These are phyloP conservation scores for Lepisosteus oculatus DNA, from an alignment of 2,113 vertebrate genomes.

Conservation along the genomic window DNA sequence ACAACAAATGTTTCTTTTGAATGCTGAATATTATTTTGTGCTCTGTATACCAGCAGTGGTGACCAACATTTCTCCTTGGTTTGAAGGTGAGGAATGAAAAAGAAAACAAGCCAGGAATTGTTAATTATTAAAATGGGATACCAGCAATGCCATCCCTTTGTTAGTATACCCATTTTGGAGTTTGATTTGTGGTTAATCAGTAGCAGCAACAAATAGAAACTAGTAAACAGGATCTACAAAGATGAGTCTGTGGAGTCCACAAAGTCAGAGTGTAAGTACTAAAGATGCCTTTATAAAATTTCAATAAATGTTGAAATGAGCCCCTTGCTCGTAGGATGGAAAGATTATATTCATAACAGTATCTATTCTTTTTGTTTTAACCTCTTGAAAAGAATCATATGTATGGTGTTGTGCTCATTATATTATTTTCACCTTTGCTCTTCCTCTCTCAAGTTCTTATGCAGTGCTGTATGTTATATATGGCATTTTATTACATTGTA, in stretches of 20 bases:
- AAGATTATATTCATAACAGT: too few species aligned
- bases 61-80: slow-evolving; percentile 23
- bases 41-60: slow-evolving; percentile 24
- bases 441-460: too few species aligned
- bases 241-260: slow-evolving; percentile 18
- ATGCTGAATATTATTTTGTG: slow-evolving; percentile 51
- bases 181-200: slow-evolving; percentile 76
- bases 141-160: slow-evolving; percentile 15
- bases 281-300: neutral
- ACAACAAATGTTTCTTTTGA: slow-evolving; percentile 50
- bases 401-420: too few species aligned
- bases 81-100: neutral
- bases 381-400: too few species aligned
- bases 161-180: slow-evolving; percentile 34
- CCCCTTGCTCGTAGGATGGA: too few species aligned
- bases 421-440: too few species aligned
- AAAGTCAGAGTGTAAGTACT: slow-evolving; percentile 45
- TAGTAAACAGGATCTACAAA: slow-evolving; percentile 52
- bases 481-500: too few species aligned
- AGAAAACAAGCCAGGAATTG: slow-evolving; percentile 15
- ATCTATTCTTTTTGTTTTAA: too few species aligned
- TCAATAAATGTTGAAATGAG: too few species aligned
- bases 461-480: too few species aligned
- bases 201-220: slow-evolving; percentile 43
- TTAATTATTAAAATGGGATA: slow-evolving; percentile 40